Percentiles rank a stretch among this genome's conserved stretches.
Evolutionary conservation across 1,140 invertebrate genomes (phyloP).

Genomic region (Drosophila virilis): DNA sequence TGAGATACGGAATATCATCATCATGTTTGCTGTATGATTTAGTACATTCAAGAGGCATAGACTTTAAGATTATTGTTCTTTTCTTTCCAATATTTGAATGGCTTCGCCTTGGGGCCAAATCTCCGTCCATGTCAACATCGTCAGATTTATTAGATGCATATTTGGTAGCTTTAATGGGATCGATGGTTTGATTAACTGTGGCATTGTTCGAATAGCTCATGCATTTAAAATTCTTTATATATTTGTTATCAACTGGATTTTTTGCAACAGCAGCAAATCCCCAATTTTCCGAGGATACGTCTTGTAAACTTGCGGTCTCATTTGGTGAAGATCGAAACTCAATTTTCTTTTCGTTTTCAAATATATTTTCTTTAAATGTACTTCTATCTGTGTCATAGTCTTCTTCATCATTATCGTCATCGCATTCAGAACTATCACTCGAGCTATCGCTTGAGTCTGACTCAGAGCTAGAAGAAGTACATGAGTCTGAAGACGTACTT

Average conservation of each 20-base stretch:
- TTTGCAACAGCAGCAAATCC: conserved; percentile 90
- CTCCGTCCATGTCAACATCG: conserved; percentile 14
- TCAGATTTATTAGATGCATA: conserved; percentile 13
- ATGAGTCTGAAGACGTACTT: conserved; percentile 79
- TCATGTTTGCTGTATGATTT: conserved; percentile 60
- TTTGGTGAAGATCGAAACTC: conserved; percentile 36
- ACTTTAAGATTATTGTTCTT: conserved; percentile 71
- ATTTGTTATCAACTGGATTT: conserved; percentile 84
- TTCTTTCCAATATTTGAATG: conserved; percentile 56
- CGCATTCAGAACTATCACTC: conserved; percentile 80
- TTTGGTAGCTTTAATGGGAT: conserved; percentile 20
- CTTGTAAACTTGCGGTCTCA: conserved; percentile 41
- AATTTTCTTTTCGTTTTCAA: conserved; percentile 64
- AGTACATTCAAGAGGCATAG: conserved; percentile 65
- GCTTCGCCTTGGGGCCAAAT: conserved; percentile 11
- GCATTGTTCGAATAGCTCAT: conserved; percentile 40
- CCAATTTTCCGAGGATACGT: conserved; percentile 87
- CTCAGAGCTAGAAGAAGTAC: conserved; percentile 84
- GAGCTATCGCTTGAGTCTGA: conserved; percentile 78
- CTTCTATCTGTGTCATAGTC: conserved; percentile 77
- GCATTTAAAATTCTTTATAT: conserved; percentile 54
- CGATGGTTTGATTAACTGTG: conserved; percentile 21
- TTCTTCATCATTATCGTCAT: conserved; percentile 78
- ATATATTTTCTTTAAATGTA: conserved; percentile 74
- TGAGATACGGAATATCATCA: conserved; percentile 79